Evolutionary conservation across 2,797 vertebrate species (phyloP), one percentile per base, ranked within the genome.

Genomic region (Acridotheres tristis): DNA sequence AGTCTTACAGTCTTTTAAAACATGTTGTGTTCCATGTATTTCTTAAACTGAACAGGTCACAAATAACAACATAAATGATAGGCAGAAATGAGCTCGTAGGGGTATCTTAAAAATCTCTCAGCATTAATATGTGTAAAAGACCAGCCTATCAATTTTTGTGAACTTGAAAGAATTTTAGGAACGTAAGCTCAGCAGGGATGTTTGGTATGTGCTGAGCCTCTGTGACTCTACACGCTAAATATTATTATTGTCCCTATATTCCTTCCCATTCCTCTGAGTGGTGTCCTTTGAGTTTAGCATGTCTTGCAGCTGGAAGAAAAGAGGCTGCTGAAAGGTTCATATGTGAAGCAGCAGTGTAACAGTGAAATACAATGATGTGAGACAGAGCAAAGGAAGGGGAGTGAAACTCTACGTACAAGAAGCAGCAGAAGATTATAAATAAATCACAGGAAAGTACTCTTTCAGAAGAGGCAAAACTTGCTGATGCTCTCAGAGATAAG

Each of bases 381-480:
- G n/a, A 74, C 50, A 71, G 67, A 63, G 50, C 53, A 68, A 84
- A 72, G 76, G 54, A 88, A 86, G 42, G 32, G 10, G 30, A 90
- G 42, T 51, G 63, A 87, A 93, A 86, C 67, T 54, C 43, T 40
- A 34, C 63, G 67, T 71, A 45, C 0, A 9, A 71, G 63, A 75
- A 83, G 38, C 58, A 86, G 58, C 25, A 75, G 92, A 26, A 63
- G 29, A 34, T 86, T 62, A 81, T 85, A 94, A 95, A 78, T 84
- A 93, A 83, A 83, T 71, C 54, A 62, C 2, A 5, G 68, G 69
- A 90, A 54, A 78, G 29, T 26, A 11, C 13, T 36, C 22, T 84
- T 95, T 86, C 55, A 78, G 83, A 80, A 85, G 84, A 83, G 75
- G 65, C 78, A 61, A 93, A 94, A 84, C 54, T 61, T 75, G 65